These are phyloP conservation scores for Coregonus sp. DNA, from an alignment of 2,797 vertebrate species.

Conservation along the genomic window DNA sequence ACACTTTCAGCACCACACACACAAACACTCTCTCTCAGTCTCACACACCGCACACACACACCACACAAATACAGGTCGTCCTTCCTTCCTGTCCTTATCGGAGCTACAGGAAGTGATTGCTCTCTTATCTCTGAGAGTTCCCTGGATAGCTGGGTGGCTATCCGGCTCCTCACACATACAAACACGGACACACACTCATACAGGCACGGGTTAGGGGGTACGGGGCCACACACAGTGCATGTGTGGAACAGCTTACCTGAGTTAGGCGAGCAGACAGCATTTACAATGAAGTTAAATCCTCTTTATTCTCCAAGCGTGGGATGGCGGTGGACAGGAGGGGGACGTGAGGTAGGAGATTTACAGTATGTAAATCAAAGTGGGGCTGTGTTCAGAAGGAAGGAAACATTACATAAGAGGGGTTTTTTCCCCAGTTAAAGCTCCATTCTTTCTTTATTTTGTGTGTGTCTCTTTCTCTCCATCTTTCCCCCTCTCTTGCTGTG, in stretches of 20 bases:
- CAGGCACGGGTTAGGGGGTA: neutral
- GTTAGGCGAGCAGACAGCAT: constrained; percentile 29
- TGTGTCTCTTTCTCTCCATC: neutral
- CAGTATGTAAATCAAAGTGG: neutral
- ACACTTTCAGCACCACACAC: neutral
- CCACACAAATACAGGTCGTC: constrained; percentile 35
- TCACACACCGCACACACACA: constrained; percentile 23
- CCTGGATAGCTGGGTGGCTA: constrained; percentile 37
- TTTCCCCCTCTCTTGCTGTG: too few species aligned
- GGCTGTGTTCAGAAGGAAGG: neutral
- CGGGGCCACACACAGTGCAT: neutral
- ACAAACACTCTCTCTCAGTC: constrained; percentile 1
- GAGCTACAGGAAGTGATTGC: constrained; percentile 57
- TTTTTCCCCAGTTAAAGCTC: too few species aligned
- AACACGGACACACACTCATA: constrained; percentile 7
- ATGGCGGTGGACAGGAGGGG: neutral
- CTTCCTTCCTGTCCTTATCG: constrained; percentile 60
- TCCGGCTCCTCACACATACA: neutral
- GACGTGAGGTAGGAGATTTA: neutral
- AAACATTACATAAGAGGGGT: neutral
- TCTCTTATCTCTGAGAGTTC: constrained; percentile 65
- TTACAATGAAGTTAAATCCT: constrained; percentile 36
- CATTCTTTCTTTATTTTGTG: neutral
- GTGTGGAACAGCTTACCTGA: constrained; percentile 21
- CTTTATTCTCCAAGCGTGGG: constrained; percentile 24